Conservation (phyloP, 2,113 vertebrate genomes). For the Phylloscopus whistleri region DNA sequence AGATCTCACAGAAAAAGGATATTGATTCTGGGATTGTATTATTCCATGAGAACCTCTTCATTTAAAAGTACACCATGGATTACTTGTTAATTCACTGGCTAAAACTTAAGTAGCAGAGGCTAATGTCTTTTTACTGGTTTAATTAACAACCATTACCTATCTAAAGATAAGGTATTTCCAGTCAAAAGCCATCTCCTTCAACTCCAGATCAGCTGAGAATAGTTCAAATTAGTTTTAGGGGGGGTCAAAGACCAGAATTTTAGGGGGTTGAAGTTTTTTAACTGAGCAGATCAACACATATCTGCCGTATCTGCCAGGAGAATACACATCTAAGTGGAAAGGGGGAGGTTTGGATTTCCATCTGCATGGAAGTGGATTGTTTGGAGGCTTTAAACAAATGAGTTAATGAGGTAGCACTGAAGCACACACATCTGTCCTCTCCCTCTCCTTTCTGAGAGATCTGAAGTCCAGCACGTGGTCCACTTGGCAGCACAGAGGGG, state of each 20-base stretch:
- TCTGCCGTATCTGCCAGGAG: background rate
- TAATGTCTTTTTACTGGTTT: slow-evolving; percentile 38
- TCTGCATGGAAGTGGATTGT: slow-evolving; percentile 39
- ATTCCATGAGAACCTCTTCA: background rate
- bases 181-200: slow-evolving; percentile 41
- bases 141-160: slow-evolving; percentile 43
- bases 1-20: background rate
- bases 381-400: slow-evolving; percentile 26
- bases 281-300: background rate
- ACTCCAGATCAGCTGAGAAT: slow-evolving; percentile 44
- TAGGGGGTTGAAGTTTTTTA: slow-evolving; percentile 21
- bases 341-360: slow-evolving; percentile 3
- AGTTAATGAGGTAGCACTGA: slow-evolving; percentile 37
- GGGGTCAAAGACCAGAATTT: slow-evolving; percentile 44
- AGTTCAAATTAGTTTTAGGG: slow-evolving; percentile 54
- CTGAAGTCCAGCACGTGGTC: background rate
- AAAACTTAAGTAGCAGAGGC: slow-evolving; percentile 14
- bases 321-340: slow-evolving; percentile 51
- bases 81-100: slow-evolving; percentile 13
- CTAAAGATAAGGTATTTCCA: slow-evolving; percentile 47
- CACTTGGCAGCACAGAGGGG: background rate
- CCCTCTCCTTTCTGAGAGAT: background rate
- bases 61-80: background rate
- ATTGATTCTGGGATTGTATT: background rate
- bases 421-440: background rate